phyloP scores from a whole-genome alignment of 1,140 invertebrate species.

The Plodia interpunctella region DNA sequence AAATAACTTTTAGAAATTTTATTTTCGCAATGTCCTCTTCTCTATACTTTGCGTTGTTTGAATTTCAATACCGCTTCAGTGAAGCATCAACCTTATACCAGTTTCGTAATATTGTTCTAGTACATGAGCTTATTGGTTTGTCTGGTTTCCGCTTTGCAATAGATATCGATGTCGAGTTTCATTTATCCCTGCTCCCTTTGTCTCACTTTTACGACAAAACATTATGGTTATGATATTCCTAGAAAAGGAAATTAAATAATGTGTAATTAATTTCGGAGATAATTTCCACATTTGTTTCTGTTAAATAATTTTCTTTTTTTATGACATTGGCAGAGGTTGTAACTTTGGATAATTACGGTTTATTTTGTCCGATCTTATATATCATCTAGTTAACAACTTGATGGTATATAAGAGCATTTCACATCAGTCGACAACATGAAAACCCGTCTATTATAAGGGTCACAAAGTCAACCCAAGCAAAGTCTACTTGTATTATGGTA shows the following conservation, averaged over 20 bases:
- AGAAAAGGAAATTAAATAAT: slow-evolving; percentile 4
- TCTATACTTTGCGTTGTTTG: too few relatives aligned
- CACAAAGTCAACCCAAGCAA: slow-evolving; percentile 1
- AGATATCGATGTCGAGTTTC: neutral
- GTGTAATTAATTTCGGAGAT: slow-evolving; percentile 12
- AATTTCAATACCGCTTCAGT: neutral
- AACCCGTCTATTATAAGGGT: slow-evolving; percentile 21
- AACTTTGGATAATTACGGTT: too few relatives aligned
- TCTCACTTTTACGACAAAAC: slow-evolving; percentile 14
- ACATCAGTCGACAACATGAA: slow-evolving; percentile 22
- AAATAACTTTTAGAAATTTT: too few relatives aligned
- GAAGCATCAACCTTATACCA: neutral
- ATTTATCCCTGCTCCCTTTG: slow-evolving; percentile 18
- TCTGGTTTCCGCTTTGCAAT: neutral
- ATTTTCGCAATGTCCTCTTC: too few relatives aligned
- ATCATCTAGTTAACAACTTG: too few relatives aligned
- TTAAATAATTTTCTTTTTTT: too few relatives aligned
- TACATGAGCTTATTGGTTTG: neutral
- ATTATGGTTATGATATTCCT: slow-evolving; percentile 22
- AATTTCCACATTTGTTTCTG: too few relatives aligned
- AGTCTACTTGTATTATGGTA: slow-evolving; percentile 44
- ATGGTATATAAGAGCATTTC: slow-evolving; percentile 4
- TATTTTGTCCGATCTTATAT: too few relatives aligned
- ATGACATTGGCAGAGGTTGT: too few relatives aligned
- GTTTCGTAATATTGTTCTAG: slow-evolving; percentile 32